A percentile compares a stretch with the other conserved stretches of the same genome.
phyloP scores from a whole-genome alignment of 2,888 invertebrate species.

The Scaptomyza polygonia region DNA sequence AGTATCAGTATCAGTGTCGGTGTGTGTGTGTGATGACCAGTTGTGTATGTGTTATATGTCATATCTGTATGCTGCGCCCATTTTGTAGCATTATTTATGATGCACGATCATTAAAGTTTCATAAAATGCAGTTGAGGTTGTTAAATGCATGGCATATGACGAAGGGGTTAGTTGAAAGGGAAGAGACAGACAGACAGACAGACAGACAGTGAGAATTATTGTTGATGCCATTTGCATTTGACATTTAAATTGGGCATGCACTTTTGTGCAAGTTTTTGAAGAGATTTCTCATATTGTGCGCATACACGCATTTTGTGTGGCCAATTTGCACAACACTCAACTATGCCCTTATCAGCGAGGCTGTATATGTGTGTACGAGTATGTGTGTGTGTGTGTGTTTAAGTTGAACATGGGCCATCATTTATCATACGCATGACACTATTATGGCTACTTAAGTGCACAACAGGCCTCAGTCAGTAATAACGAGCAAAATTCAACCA shows the following conservation, averaged over 20 bases:
- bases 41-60: slow-evolving; percentile 40
- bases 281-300: slow-evolving; percentile 58
- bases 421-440: slow-evolving; percentile 68
- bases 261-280: slow-evolving; percentile 57
- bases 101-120: slow-evolving; percentile 57
- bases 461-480: slow-evolving; percentile 55
- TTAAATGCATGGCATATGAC: neutral
- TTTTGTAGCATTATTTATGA: slow-evolving; percentile 52
- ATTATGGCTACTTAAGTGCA: slow-evolving; percentile 69
- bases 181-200: slow-evolving; percentile 7
- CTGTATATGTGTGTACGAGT: neutral
- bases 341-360: neutral
- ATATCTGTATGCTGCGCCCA: slow-evolving; percentile 44
- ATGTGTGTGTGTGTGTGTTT: slow-evolving; percentile 13
- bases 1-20: neutral
- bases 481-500: slow-evolving; percentile 45
- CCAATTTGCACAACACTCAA: slow-evolving; percentile 16
- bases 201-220: slow-evolving; percentile 45
- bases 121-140: slow-evolving; percentile 26
- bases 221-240: slow-evolving; percentile 59
- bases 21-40: slow-evolving; percentile 31
- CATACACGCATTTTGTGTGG: slow-evolving; percentile 66
- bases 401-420: slow-evolving; percentile 58
- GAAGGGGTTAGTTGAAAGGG: neutral
- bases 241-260: slow-evolving; percentile 64